These are phyloP conservation scores for Chymomyza amoena DNA, from an alignment of 2,888 invertebrate genomes.

Conservation along the genomic window DNA sequence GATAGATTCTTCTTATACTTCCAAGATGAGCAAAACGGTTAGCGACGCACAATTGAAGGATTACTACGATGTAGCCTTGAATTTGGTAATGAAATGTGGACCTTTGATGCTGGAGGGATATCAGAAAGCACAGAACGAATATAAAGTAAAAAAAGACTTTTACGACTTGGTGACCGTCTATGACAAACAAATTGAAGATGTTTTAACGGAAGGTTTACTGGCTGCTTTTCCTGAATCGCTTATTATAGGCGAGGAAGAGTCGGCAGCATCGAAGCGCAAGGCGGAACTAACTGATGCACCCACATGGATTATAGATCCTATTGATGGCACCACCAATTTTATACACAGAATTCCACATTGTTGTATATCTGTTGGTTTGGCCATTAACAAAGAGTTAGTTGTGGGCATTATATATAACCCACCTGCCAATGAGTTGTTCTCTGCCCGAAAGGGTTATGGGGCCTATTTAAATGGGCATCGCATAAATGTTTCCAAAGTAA, in stretches of 20 bases:
- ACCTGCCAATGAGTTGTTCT: conserved; percentile 84
- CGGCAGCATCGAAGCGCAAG: conserved; percentile 71
- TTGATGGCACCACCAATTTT: conserved; percentile 93
- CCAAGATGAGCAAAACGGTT: conserved; percentile 37
- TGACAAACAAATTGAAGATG: conserved; percentile 87
- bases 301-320: conserved; percentile 92
- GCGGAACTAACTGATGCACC: conserved; percentile 84
- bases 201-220: conserved; percentile 82
- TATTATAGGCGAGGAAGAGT: conserved; percentile 89
- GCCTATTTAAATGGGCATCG: conserved; percentile 86
- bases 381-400: conserved; percentile 81
- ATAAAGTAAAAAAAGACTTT: conserved; percentile 80
- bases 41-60: conserved; percentile 62
- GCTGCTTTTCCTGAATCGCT: conserved; percentile 83
- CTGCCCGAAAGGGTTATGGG: conserved; percentile 86
- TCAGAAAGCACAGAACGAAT: conserved; percentile 67
- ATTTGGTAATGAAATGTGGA: conserved; percentile 75
- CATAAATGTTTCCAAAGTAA: conserved; percentile 79
- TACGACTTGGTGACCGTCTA: conserved; percentile 90
- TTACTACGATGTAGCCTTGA: conserved; percentile 72
- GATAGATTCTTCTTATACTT: background rate
- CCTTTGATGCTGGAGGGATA: conserved; percentile 75
- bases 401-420: conserved; percentile 90
- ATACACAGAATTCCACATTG: conserved; percentile 84
- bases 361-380: conserved; percentile 85